phyloP scores from a whole-genome alignment of 2,888 invertebrate species.

The Tiphia femorata region DNA sequence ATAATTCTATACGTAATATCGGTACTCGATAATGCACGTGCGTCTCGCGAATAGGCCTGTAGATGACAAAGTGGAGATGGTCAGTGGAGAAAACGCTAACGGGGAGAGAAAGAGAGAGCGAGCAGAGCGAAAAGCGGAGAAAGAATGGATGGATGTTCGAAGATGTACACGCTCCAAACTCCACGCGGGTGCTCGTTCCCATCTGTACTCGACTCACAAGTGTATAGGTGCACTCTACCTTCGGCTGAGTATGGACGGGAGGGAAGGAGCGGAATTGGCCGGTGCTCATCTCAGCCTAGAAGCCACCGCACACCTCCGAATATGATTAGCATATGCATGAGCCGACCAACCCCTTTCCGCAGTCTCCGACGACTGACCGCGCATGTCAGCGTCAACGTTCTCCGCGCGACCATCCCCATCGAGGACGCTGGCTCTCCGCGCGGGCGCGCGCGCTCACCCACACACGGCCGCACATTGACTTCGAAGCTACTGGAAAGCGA shows the following conservation, averaged over 20 bases:
- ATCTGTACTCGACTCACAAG: not conserved
- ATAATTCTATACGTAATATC: no score
- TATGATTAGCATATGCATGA: slow-evolving; percentile 65
- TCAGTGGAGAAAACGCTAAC: no score
- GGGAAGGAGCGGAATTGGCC: slow-evolving; percentile 40
- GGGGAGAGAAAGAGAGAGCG: not conserved
- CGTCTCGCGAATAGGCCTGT: no score
- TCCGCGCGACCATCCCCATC: slow-evolving; percentile 34
- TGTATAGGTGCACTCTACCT: slow-evolving; percentile 15
- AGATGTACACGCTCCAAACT: not conserved
- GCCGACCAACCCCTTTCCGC: slow-evolving; percentile 51
- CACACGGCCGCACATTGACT: slow-evolving; percentile 12
- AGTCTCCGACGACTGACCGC: slow-evolving; percentile 58
- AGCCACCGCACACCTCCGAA: slow-evolving; percentile 55
- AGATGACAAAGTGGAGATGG: not conserved
- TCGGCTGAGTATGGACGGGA: slow-evolving; percentile 6
- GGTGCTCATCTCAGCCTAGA: slow-evolving; percentile 50
- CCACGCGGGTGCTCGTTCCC: not conserved
- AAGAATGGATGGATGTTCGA: not conserved
- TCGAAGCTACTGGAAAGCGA: no score
- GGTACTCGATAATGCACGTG: no score
- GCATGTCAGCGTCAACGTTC: slow-evolving; percentile 59
- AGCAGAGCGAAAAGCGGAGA: not conserved
- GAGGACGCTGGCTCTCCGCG: not conserved
- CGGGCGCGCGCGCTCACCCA: not conserved